Conservation (phyloP, 2,113 vertebrate genomes). For the Hemichromis elongatus region DNA sequence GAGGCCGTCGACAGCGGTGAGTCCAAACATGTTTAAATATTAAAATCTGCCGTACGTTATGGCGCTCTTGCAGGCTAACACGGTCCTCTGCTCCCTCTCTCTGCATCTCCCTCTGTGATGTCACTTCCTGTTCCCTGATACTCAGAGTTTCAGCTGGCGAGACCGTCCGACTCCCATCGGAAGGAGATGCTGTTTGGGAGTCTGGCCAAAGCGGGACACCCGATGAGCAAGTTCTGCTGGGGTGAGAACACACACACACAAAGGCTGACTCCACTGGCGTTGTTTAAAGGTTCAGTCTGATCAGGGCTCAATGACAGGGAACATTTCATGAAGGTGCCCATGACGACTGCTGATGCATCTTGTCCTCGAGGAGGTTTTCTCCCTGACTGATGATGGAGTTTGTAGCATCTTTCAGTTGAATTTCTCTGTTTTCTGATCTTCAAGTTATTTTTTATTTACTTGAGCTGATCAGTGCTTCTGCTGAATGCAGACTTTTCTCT, state of each 20-base stretch:
- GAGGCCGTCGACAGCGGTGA: conserved; percentile 97
- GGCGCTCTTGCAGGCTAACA: background rate
- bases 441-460: background rate
- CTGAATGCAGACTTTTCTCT: background rate
- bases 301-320: background rate
- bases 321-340: background rate
- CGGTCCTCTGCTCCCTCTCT: too few relatives aligned
- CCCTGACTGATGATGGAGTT: too few relatives aligned
- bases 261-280: background rate
- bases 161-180: conserved; percentile 89
- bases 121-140: background rate
- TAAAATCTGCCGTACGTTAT: background rate
- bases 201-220: conserved; percentile 87
- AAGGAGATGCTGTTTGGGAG: conserved; percentile 96
- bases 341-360: too few relatives aligned
- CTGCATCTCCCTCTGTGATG: background rate
- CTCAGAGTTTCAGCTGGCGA: conserved; percentile 89
- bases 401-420: too few relatives aligned
- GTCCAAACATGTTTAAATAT: background rate
- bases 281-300: background rate
- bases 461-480: background rate
- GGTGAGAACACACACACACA: conserved; percentile 66
- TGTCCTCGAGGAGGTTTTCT: too few relatives aligned
- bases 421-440: background rate
- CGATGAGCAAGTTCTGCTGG: conserved; percentile 97